Percentiles rank a stretch among this genome's conserved stretches.
Conservation (phyloP, 2,113 vertebrate genomes). For the Nibea coibor region DNA sequence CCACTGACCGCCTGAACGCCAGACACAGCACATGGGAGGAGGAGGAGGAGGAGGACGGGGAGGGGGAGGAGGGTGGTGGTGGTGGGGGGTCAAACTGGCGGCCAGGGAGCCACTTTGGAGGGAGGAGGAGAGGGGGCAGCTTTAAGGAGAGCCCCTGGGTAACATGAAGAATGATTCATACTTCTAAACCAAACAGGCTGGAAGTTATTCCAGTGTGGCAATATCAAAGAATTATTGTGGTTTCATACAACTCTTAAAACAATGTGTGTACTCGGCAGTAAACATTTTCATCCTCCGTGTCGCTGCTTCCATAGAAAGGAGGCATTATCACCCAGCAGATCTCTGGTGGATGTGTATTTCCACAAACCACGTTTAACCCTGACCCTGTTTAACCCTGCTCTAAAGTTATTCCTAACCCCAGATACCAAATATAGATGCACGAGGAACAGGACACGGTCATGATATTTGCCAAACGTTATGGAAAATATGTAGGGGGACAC, state of each 20-base stretch:
- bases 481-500: not conserved
- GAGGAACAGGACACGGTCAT: not conserved
- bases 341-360: not conserved
- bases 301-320: not conserved
- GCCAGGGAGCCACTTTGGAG: not conserved
- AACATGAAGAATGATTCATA: not conserved
- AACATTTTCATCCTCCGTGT: not conserved
- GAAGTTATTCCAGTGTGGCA: not conserved
- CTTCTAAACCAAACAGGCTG: not conserved
- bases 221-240: not conserved
- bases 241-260: not conserved
- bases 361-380: not conserved
- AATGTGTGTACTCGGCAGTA: not conserved
- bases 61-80: too few species aligned
- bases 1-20: slow-evolving; percentile 24
- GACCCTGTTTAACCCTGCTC: not conserved
- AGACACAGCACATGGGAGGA: not conserved
- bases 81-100: slow-evolving; percentile 28
- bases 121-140: not conserved
- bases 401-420: not conserved
- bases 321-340: not conserved
- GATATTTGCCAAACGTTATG: not conserved
- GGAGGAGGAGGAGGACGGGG: too few species aligned
- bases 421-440: not conserved
- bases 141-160: not conserved